Conservation (phyloP, 2,797 vertebrate species). For the Silurus aristotelis region DNA sequence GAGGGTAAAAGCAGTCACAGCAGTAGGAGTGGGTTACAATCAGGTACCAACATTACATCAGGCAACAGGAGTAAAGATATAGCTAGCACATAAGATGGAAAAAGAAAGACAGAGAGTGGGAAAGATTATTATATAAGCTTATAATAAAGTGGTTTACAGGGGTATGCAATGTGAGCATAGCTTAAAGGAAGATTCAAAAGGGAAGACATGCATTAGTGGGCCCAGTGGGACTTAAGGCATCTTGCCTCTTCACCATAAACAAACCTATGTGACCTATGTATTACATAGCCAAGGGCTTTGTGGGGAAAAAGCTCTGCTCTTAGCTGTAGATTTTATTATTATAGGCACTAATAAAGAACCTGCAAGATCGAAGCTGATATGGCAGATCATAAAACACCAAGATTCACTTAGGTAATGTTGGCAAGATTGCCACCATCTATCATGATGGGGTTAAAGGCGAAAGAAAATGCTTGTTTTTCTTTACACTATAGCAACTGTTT, state of each 20-base stretch:
- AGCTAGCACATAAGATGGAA: not conserved
- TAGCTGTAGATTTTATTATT: not conserved
- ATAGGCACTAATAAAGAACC: not conserved
- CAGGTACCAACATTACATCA: not conserved
- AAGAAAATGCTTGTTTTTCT: not conserved
- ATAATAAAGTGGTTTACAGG: not conserved
- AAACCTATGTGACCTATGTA: not conserved
- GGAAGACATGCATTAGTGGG: not conserved
- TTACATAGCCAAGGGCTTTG: not conserved
- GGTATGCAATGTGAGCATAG: not conserved
- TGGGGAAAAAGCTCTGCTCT: not conserved
- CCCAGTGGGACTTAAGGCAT: not conserved
- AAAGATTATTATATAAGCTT: not conserved
- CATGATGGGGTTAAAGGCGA: not conserved
- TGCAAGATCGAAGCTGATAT: not conserved
- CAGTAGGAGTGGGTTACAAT: not conserved
- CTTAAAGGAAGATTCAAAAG: not conserved
- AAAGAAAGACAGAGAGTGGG: not conserved
- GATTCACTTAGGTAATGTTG: not conserved
- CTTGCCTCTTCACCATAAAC: not conserved
- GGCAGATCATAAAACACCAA: not conserved
- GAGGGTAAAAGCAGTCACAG: not conserved
- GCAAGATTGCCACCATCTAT: not conserved
- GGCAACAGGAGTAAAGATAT: not conserved
- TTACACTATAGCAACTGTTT: not conserved